These are phyloP conservation scores for Piscicola geometra DNA, from an alignment of 2,888 invertebrate species.

Conservation along the genomic window DNA sequence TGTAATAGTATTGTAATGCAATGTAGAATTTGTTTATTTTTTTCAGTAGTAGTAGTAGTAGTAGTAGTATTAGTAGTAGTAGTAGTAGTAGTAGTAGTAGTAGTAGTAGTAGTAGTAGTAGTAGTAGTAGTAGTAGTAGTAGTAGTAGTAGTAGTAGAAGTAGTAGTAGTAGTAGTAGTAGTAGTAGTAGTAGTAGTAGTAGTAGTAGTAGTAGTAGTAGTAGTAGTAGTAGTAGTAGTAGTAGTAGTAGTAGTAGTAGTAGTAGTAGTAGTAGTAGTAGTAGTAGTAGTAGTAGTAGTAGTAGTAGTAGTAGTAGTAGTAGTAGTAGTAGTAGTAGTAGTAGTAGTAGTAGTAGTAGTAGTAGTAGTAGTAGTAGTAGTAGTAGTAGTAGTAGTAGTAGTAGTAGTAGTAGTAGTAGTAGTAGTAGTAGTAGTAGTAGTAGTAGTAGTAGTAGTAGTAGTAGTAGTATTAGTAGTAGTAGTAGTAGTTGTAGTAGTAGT, in stretches of 20 bases:
- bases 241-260: neutral
- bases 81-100: too few species aligned
- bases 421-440: neutral
- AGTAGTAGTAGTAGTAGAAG: too few species aligned
- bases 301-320: too few species aligned
- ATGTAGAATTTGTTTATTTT: too few species aligned
- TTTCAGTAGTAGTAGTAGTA: too few species aligned
- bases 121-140: conserved; percentile 1
- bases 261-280: neutral
- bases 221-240: neutral
- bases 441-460: conserved; percentile 15
- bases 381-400: neutral
- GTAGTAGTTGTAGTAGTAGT: conserved; percentile 14
- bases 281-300: conserved; percentile 1
- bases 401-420: neutral
- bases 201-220: conserved; percentile 6
- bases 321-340: conserved; percentile 1
- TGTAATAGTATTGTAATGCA: too few species aligned
- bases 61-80: too few species aligned
- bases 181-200: neutral
- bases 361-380: conserved; percentile 6
- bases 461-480: conserved; percentile 16
- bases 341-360: neutral
- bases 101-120: neutral
- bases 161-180: conserved; percentile 2